Evolutionary conservation across 1,140 invertebrate genomes (phyloP), one percentile per base, ranked within the genome.

Genomic region (Apis florea): DNA sequence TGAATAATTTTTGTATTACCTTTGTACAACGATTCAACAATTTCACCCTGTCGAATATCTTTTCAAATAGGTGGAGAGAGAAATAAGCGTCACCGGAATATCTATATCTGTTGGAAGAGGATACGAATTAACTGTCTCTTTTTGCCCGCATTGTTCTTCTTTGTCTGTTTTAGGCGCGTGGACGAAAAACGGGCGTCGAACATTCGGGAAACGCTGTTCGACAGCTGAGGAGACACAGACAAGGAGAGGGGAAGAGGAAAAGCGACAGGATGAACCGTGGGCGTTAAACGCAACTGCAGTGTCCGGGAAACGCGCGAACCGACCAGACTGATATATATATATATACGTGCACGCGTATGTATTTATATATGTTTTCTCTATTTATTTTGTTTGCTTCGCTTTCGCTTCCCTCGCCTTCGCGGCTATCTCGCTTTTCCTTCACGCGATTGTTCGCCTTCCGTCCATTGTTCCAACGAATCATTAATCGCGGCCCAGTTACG

Each of bases 201-300:
- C 40, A 63, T 61, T 58, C 56, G 71, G 84, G 40, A 83, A 87
- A 83, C 61, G 58, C 58, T 21, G 26, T 49, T 9, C 53, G 49
- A 49, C 49, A 6, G 49, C 8, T 11, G 12, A 54, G 10, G 26
- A 49, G 61, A 15, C 47, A 69, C 12, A 24, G 58, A 66, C 67
- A 6, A 17, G 54, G 24, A 40, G 47, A 21, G 17, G 72, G 81
- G 73, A 82, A 70, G n/a, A 40, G 82, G 80, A 85, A 68, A 84
- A 10, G 79, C 82, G 86, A 85, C 83, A 87, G 88, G 83, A 89
- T 89, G 88, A 82, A 90, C 89, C 84, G 91, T 92, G 84, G 89
- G 90, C 90, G 89, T 47, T 53, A 56, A 53, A 61, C 58, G 68
- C 17, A 26, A 49, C 47, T 56, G 40, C 56, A 67, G 63, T 85